phyloP scores from a whole-genome alignment of 2,888 invertebrate species.

The Tryphoninae sp. region DNA sequence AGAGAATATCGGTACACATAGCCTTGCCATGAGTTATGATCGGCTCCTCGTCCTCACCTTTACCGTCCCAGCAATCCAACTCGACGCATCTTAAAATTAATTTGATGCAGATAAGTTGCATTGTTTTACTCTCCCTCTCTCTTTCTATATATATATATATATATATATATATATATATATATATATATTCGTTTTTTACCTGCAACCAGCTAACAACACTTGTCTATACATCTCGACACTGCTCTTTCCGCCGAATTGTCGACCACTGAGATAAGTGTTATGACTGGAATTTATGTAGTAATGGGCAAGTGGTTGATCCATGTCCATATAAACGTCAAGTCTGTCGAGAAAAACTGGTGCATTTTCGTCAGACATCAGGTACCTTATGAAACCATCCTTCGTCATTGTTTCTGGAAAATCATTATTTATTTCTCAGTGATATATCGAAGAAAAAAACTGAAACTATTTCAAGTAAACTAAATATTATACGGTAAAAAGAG shows the following conservation, averaged over 20 bases:
- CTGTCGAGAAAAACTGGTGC: conserved; percentile 99
- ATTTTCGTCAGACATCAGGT: conserved; percentile 99
- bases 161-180: no score
- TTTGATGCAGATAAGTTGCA: conserved; percentile 14
- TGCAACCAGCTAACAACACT: conserved; percentile 97
- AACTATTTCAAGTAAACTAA: background rate
- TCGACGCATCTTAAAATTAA: conserved; percentile 91
- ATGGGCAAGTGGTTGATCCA: conserved; percentile 99
- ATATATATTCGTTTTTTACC: conserved; percentile 82
- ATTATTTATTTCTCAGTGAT: background rate
- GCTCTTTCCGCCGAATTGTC: conserved; percentile 99
- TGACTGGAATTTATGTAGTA: conserved; percentile 99
- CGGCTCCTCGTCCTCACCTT: conserved; percentile 98
- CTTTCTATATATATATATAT: background rate
- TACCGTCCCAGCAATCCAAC: conserved; percentile 99
- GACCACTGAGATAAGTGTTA: conserved; percentile 95
- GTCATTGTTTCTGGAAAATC: conserved; percentile 87
- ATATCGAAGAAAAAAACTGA: background rate
- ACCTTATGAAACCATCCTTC: conserved; percentile 98
- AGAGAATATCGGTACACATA: conserved; percentile 99
- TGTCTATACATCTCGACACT: conserved; percentile 99
- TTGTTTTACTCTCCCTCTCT: conserved; percentile 32
- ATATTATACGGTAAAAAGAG: background rate
- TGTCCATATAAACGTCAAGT: conserved; percentile 98
- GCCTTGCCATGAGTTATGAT: conserved; percentile 99